Conservation (phyloP, 2,888 invertebrate species). For the Adela reaumurella region DNA sequence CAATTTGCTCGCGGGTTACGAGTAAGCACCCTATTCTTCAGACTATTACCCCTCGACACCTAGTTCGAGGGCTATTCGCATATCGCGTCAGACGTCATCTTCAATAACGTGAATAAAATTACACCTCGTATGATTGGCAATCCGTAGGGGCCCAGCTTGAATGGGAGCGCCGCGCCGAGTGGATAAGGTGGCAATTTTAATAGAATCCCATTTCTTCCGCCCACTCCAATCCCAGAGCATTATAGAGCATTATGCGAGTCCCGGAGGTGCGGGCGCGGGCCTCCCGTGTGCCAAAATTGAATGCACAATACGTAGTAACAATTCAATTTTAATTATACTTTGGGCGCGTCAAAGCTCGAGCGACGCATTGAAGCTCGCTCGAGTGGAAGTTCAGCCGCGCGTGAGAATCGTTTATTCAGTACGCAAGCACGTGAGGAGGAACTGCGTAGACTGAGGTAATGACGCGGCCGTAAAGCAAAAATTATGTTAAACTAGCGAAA, state of each 20-base stretch:
- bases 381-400: not conserved
- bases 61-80: no score
- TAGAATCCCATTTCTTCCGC: slow-evolving; percentile 16
- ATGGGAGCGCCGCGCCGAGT: slow-evolving; percentile 15
- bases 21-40: no score
- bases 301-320: not conserved
- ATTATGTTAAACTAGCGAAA: no score
- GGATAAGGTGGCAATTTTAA: slow-evolving; percentile 29
- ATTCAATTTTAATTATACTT: not conserved
- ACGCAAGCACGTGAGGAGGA: no score
- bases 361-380: not conserved
- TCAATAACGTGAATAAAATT: not conserved
- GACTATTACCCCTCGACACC: no score
- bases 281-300: not conserved
- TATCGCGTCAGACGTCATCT: no score
- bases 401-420: no score
- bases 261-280: not conserved
- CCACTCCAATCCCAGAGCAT: not conserved
- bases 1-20: no score
- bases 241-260: not conserved
- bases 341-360: not conserved
- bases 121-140: not conserved
- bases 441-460: no score
- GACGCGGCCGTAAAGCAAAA: no score
- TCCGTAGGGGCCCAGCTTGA: not conserved